These are phyloP conservation scores for Pseudomugil gertrudae DNA, from an alignment of 2,797 vertebrate species.

Conservation along the genomic window DNA sequence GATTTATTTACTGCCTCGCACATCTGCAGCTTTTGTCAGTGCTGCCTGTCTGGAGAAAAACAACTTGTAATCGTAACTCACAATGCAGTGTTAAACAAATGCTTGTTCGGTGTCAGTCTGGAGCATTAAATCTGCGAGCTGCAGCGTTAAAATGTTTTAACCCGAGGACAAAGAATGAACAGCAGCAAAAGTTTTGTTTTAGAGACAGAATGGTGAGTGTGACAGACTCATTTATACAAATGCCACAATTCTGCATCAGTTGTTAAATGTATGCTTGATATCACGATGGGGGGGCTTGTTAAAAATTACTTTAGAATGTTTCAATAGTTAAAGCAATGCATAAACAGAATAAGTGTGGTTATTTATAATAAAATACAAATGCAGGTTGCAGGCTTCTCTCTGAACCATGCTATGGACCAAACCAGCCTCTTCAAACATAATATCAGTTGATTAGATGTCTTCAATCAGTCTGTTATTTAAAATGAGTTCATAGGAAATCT, in stretches of 20 bases:
- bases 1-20: constrained; percentile 7
- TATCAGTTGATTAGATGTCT: constrained; percentile 10
- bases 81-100: not conserved
- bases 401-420: constrained; percentile 6
- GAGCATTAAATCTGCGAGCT: not conserved
- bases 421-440: constrained; percentile 8
- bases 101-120: not conserved
- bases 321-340: constrained; percentile 11
- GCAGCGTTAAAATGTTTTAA: not conserved
- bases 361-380: constrained; percentile 14
- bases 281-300: constrained; percentile 22
- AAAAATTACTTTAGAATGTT: constrained; percentile 25
- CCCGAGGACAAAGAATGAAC: not conserved
- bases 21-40: constrained; percentile 9
- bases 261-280: constrained; percentile 29
- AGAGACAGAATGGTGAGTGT: not conserved
- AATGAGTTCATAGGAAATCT: constrained; percentile 17
- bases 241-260: constrained; percentile 15
- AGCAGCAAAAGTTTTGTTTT: constrained; percentile 8
- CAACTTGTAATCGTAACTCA: not conserved
- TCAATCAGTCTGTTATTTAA: not conserved
- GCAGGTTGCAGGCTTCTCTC: not conserved
- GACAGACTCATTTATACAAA: not conserved
- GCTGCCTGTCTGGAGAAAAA: constrained; percentile 1
- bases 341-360: constrained; percentile 5